Evolutionary conservation across 2,888 invertebrate species (phyloP), one percentile per base, ranked within the genome.

Genomic region (Trissolcus brochymenae): DNA sequence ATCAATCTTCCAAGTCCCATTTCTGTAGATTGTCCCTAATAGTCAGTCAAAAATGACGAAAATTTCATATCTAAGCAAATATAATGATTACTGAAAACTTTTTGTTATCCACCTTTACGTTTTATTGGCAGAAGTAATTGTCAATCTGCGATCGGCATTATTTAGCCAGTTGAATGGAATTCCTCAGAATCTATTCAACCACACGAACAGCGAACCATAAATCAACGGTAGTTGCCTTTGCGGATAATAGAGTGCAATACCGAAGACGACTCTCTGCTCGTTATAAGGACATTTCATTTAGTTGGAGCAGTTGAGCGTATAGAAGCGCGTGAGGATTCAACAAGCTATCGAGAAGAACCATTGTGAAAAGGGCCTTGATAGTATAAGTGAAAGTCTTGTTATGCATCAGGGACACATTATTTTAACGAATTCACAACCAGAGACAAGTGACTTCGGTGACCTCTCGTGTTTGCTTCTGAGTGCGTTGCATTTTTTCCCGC

Each of bases 301-400:
- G 68, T 59, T 68, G 59, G 62, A 25, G 13, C 68, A 43, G 40
- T 64, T 53, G 49, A 57, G 68, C 68, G 57, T 66, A 46, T 35
- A 73, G 55, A 35, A 60, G 29, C 60, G 74, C 75, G 73, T 78
- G 78, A 80, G 73, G 76, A 73, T 68, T 41, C 35, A 11, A 11
- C 35, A 35, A 35, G 35, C 7, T 11, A 9, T 56, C 51, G 60
- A n/a, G 73, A 66, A 51, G 49, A 61, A 56, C 60, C 78, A 75
- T 61, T 76, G 43, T 46, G 60, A 82, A 82, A 82, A 72, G 79
- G 75, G 81, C 78, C 73, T 54, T 60, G 41, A 54, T 57, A 72
- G 49, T 67, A 65, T 72, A 62, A 76, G 84, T 82, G 84, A 84
- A 84, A 84, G 83, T 84, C 76, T 80, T 79, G 73, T 74, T 79